Conservation (phyloP, 2,113 vertebrate species). For the Ochotona princeps region DNA sequence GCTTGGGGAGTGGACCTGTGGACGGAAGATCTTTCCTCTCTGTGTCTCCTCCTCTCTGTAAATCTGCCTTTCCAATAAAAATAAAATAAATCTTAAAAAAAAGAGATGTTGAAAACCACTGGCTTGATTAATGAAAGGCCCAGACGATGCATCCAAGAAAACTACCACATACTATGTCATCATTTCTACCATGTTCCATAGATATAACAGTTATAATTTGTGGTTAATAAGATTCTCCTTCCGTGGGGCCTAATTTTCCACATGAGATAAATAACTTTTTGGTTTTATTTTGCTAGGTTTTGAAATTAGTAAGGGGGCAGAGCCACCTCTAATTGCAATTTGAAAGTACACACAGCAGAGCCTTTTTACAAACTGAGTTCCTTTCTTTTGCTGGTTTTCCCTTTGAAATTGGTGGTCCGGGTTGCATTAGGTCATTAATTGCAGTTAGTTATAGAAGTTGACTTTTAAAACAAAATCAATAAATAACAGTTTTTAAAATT, state of each 20-base stretch:
- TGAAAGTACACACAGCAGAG: not conserved
- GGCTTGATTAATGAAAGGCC: not conserved
- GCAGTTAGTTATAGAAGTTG: not conserved
- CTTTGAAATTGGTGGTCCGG: slow-evolving; percentile 16
- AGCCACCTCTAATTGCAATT: not conserved
- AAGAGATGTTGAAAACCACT: not conserved
- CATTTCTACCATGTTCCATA: not conserved
- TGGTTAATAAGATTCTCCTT: not conserved
- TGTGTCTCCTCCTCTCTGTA: no score
- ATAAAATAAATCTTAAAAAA: not conserved
- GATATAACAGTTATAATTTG: not conserved
- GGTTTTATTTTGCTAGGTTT: not conserved
- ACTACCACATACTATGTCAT: not conserved
- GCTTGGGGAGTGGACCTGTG: no score
- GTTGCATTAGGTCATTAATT: not conserved
- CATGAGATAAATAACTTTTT: slow-evolving; percentile 3
- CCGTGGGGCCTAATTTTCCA: not conserved
- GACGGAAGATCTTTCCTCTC: no score
- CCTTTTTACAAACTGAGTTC: not conserved
- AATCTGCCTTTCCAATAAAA: no score
- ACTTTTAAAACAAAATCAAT: not conserved
- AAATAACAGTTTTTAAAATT: slow-evolving; percentile 10
- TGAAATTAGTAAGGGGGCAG: slow-evolving; percentile 12
- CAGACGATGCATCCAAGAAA: not conserved
- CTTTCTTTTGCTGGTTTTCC: not conserved